These are phyloP conservation scores for Drosophila chauvacae DNA, from an alignment of 1,140 invertebrate species.

Conservation along the genomic window DNA sequence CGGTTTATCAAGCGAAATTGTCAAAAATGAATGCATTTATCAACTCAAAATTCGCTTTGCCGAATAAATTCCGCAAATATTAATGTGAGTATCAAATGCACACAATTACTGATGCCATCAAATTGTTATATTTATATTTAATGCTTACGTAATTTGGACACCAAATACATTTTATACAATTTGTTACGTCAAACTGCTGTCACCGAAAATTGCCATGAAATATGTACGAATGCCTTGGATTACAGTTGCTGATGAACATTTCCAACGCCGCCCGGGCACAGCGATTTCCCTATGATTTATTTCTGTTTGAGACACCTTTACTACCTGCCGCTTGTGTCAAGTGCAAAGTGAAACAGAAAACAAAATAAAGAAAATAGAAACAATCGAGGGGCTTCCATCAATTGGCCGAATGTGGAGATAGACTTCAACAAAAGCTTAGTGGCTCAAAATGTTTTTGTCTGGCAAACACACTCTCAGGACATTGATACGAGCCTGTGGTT, in stretches of 20 bases:
- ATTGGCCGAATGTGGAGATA: constrained; percentile 75
- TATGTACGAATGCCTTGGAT: constrained; percentile 47
- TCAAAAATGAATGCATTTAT: background rate
- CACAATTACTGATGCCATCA: background rate
- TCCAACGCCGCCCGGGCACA: background rate
- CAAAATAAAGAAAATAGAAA: constrained; percentile 14
- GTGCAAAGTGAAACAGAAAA: constrained; percentile 14
- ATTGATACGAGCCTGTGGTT: constrained; percentile 32
- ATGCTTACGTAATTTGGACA: constrained; percentile 21
- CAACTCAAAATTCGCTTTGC: no score
- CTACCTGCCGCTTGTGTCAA: constrained; percentile 63
- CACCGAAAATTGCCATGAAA: constrained; percentile 45
- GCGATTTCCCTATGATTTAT: constrained; percentile 58
- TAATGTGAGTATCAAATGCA: background rate
- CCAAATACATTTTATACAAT: constrained; percentile 34
- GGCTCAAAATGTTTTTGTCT: constrained; percentile 77
- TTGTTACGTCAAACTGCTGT: constrained; percentile 34
- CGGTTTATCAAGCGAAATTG: background rate
- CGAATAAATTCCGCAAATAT: background rate
- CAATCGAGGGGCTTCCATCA: constrained; percentile 61
- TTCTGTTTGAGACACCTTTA: constrained; percentile 50
- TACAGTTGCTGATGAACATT: constrained; percentile 32
- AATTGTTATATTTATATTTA: constrained; percentile 22
- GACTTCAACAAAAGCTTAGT: constrained; percentile 80
- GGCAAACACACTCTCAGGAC: constrained; percentile 56